A percentile compares a stretch with the other conserved stretches of the same genome.
Conservation (phyloP, 2,888 invertebrate genomes). For the Hedya salicella region DNA sequence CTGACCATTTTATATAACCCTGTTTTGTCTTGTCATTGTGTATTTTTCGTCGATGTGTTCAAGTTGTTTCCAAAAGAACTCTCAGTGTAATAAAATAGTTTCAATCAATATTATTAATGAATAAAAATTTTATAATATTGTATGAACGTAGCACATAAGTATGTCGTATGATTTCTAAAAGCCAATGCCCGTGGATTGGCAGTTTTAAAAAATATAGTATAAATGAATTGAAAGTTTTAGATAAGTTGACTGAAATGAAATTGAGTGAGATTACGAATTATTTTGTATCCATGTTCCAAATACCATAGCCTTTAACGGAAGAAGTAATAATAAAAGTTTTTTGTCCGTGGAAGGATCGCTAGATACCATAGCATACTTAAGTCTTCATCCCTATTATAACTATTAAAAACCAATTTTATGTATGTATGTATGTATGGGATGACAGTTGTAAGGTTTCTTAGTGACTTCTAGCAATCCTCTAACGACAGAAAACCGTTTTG, state of each 20-base stretch:
- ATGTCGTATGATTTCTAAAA: constrained; percentile 33
- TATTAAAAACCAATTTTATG: not conserved
- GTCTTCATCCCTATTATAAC: not conserved
- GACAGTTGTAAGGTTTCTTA: not conserved
- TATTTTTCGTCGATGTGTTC: constrained; percentile 26
- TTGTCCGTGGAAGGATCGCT: not conserved
- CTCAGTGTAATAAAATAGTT: constrained; percentile 31
- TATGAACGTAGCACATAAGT: constrained; percentile 40
- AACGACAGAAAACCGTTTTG: constrained; percentile 6
- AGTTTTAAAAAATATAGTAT: constrained; percentile 31
- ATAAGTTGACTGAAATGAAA: constrained; percentile 45
- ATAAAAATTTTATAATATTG: constrained; percentile 36
- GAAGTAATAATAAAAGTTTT: constrained; percentile 1
- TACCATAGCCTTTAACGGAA: constrained; percentile 6
- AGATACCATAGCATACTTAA: not conserved
- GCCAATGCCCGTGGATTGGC: constrained; percentile 14
- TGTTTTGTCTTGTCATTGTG: constrained; percentile 26
- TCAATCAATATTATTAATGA: constrained; percentile 29
- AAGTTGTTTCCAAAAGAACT: constrained; percentile 33
- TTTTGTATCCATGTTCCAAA: constrained; percentile 38
- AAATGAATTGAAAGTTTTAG: constrained; percentile 38
- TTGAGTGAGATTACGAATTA: constrained; percentile 55
- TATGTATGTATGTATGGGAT: not conserved
- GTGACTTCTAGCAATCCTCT: not conserved
- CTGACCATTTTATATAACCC: constrained; percentile 17